phyloP scores from a whole-genome alignment of 2,113 vertebrate species.

The Prunella himalayana region DNA sequence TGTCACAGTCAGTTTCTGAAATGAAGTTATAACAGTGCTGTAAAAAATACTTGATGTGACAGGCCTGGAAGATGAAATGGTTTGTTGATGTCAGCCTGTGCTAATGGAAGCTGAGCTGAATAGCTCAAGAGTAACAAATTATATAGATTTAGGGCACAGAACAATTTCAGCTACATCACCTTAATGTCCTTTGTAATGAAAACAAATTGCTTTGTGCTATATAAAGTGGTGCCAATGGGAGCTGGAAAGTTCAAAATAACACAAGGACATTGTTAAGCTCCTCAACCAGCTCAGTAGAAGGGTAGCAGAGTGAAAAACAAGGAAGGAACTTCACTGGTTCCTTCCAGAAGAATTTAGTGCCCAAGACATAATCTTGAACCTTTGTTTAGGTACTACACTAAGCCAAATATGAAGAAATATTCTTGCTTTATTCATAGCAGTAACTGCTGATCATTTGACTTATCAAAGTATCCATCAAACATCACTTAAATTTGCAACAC shows the following conservation, averaged over 20 bases:
- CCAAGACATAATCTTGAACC: not conserved
- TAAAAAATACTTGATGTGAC: conserved; percentile 50
- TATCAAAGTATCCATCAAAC: not conserved
- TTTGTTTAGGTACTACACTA: not conserved
- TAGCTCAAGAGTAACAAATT: conserved; percentile 44
- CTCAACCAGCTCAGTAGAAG: not conserved
- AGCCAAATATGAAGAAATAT: not conserved
- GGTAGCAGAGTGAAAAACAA: not conserved
- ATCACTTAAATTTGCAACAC: not conserved
- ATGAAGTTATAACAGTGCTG: conserved; percentile 29
- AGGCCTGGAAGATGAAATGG: conserved; percentile 39
- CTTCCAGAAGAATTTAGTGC: not conserved
- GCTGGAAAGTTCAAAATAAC: conserved; percentile 20
- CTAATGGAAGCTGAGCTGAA: conserved; percentile 29
- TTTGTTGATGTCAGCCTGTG: conserved; percentile 25
- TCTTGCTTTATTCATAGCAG: not conserved
- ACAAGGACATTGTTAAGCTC: not conserved
- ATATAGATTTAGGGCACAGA: conserved; percentile 31
- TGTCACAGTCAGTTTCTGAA: conserved; percentile 38
- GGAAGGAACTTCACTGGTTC: not conserved
- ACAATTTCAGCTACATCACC: conserved; percentile 6
- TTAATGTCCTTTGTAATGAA: conserved; percentile 41
- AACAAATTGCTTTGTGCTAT: conserved; percentile 33
- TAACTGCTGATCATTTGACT: not conserved
- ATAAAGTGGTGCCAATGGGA: not conserved